Evolutionary conservation across 2,113 vertebrate genomes (phyloP), one percentile per base, ranked within the genome.

Genomic region (Serinus canaria): DNA sequence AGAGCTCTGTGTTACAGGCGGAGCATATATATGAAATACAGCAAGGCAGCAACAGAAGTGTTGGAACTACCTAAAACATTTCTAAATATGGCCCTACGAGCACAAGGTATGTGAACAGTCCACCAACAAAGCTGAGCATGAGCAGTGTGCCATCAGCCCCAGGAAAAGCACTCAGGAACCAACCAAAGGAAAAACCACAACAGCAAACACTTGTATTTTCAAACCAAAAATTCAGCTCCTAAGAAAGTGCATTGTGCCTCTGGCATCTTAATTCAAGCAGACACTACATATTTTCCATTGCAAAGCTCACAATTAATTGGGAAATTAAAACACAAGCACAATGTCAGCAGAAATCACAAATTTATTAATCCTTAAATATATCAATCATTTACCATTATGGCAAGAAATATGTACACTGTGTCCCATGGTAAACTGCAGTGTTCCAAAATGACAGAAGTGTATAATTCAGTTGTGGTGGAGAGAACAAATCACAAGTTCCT

Each of bases 311-410:
- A 11, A 10, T 16, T 20, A 30, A 56, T 3, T 13, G 59, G 85
- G 67, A 95, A 97, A 97, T 79, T 47, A 97, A 97, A 92, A 97
- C 86, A 55, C 79, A 67, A 87, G 95, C 82, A 60, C 74, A 33
- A 8, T 41, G 91, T 98, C 98, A 98, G 98, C 98, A 98, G 98
- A 98, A 99, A 98, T 98, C 98, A 99, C 98, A 98, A 98, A 98
- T 99, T 99, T 99, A 98, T 98, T 98, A 97, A 98, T 97, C 98
- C 96, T 98, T 98, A 98, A 98, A 98, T 98, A 98, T 98, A 98
- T 98, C 97, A 96, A 95, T 98, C 97, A 98, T 98, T 98, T 97
- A 98, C 97, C 98, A 97, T 98, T 98, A 98, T 97, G 98, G 97
- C 98, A 98, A 98, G 98, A 98, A 98, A 97, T 98, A 98, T 98